A percentile compares a stretch with the other conserved stretches of the same genome.
These are phyloP conservation scores for Tympanuchus pallidicinctus DNA, from an alignment of 2,113 vertebrate genomes.

Conservation along the genomic window DNA sequence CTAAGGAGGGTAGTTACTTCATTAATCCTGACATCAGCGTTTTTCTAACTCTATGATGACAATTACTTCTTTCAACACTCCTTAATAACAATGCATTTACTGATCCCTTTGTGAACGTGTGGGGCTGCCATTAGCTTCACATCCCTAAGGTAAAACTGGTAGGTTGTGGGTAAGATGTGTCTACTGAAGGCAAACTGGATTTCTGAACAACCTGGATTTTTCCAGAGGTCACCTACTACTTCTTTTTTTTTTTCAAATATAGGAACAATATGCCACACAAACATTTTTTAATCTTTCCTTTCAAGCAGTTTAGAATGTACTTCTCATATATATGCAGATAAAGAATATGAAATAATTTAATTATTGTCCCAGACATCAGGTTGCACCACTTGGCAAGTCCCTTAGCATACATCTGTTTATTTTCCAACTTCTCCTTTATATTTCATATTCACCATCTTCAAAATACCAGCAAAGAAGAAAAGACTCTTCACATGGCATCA, in stretches of 20 bases:
- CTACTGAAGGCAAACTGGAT: not conserved
- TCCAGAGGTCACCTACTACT: not conserved
- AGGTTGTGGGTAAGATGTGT: not conserved
- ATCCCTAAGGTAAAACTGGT: not conserved
- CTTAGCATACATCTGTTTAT: not conserved
- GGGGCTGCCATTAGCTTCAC: conserved; percentile 43
- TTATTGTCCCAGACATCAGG: not conserved
- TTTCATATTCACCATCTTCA: not conserved
- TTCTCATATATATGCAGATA: not conserved
- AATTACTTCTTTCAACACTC: conserved; percentile 66
- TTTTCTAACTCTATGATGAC: conserved; percentile 60
- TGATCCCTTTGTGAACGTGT: conserved; percentile 26
- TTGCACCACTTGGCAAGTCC: not conserved
- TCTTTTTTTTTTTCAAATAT: not conserved
- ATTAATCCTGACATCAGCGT: conserved; percentile 63
- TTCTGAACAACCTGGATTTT: not conserved
- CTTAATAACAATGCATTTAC: conserved; percentile 73
- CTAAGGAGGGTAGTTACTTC: conserved; percentile 63
- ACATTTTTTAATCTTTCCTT: not conserved
- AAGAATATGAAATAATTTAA: not conserved
- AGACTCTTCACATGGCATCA: not conserved
- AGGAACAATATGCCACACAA: not conserved
- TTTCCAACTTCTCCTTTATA: not conserved
- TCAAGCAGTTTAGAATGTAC: not conserved
- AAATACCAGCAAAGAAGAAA: not conserved